These are phyloP conservation scores for Drosophila longiperda DNA, from an alignment of 2,888 invertebrate genomes.

Conservation along the genomic window DNA sequence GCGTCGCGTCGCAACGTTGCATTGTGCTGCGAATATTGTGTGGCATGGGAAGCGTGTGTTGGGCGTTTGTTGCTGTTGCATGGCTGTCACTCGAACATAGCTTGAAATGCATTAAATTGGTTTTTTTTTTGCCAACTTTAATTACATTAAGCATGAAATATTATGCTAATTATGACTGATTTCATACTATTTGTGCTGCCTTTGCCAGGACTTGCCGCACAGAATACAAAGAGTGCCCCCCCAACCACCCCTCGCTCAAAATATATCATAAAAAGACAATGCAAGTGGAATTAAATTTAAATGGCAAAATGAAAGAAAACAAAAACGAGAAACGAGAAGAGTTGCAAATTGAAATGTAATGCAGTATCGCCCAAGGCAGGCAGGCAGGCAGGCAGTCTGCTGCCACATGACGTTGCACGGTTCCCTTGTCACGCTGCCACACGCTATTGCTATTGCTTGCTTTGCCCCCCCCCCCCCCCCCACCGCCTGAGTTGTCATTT, in stretches of 20 bases:
- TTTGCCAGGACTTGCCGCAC: slow-evolving; percentile 9
- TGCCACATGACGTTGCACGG: slow-evolving; percentile 51
- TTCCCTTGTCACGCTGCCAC: slow-evolving; percentile 25
- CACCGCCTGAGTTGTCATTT: slow-evolving; percentile 16
- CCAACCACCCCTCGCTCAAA: slow-evolving; percentile 17
- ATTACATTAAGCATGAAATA: slow-evolving; percentile 81
- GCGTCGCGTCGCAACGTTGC: slow-evolving; percentile 4
- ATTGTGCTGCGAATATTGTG: slow-evolving; percentile 18
- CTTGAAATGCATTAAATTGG: slow-evolving; percentile 50
- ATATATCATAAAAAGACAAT: slow-evolving; percentile 70
- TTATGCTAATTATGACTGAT: slow-evolving; percentile 80
- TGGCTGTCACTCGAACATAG: slow-evolving; percentile 63
- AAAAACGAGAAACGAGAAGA: slow-evolving; percentile 15
- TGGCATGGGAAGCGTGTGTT: slow-evolving; percentile 17
- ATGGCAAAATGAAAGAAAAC: slow-evolving; percentile 49
- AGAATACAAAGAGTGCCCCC: slow-evolving; percentile 8
- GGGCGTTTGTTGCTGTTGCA: slow-evolving; percentile 53
- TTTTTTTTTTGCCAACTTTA: slow-evolving; percentile 64
- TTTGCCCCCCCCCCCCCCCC: slow-evolving; percentile 14
- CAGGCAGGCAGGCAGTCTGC: slow-evolving; percentile 26
- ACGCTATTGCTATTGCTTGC: slow-evolving; percentile 5
- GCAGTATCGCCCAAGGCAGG: slow-evolving; percentile 43
- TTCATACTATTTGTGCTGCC: slow-evolving; percentile 63
- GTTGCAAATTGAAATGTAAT: slow-evolving; percentile 77
- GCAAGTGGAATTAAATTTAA: slow-evolving; percentile 81